These are phyloP conservation scores for Philonicus albiceps DNA, from an alignment of 2,888 invertebrate genomes.

Conservation along the genomic window DNA sequence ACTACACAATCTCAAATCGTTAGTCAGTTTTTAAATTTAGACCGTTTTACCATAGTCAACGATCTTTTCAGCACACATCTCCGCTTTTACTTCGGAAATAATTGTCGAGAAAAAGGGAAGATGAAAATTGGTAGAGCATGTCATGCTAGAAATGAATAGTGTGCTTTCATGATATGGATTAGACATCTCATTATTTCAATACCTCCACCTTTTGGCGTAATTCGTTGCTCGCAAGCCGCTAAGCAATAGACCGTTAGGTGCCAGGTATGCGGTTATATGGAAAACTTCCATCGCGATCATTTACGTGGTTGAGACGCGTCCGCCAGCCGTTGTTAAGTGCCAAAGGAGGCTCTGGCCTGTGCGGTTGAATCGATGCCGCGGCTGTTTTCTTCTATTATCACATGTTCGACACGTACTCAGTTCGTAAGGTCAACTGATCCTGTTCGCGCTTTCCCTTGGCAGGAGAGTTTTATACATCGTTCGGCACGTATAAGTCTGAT, in stretches of 20 bases:
- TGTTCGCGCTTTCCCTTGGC: constrained; percentile 43
- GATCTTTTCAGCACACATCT: neutral
- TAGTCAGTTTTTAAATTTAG: neutral
- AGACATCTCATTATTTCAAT: constrained; percentile 19
- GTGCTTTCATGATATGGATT: constrained; percentile 26
- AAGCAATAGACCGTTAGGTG: constrained; percentile 24
- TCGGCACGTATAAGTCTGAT: constrained; percentile 2
- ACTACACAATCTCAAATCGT: neutral
- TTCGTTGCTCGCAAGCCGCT: constrained; percentile 18
- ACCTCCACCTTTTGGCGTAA: constrained; percentile 21
- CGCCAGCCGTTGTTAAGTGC: constrained; percentile 11
- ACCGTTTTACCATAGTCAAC: neutral
- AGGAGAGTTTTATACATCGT: neutral
- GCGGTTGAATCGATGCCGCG: neutral
- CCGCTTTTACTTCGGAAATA: neutral
- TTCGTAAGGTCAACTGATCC: constrained; percentile 46
- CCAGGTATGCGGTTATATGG: neutral
- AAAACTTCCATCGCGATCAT: constrained; percentile 15
- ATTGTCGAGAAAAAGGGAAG: neutral
- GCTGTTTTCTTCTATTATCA: constrained; percentile 43
- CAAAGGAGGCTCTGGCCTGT: neutral
- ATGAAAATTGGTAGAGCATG: constrained; percentile 39
- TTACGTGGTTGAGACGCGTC: constrained; percentile 21
- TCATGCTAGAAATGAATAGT: constrained; percentile 25
- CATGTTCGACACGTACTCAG: constrained; percentile 45